These are phyloP conservation scores for Coelopa pilipes DNA, from an alignment of 2,888 invertebrate species.

Conservation along the genomic window DNA sequence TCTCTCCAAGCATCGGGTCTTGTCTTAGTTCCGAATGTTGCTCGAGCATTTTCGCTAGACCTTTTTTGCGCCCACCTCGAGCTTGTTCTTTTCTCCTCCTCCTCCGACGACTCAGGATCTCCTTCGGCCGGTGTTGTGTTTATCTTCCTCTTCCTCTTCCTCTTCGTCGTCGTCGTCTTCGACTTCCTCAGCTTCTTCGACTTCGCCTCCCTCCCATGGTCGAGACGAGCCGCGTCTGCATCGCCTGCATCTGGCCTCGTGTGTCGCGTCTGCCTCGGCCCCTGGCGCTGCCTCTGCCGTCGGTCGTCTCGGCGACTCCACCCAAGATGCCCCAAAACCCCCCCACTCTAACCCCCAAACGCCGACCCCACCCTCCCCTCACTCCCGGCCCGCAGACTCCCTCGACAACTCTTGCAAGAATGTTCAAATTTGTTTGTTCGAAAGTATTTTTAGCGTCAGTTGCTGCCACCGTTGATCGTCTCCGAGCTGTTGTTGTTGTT, in stretches of 20 bases:
- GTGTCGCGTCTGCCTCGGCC: neutral
- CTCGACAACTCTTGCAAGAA: neutral
- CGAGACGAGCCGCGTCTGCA: too few species aligned
- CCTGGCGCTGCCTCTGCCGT: neutral
- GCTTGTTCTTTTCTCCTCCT: too few species aligned
- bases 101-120: too few species aligned
- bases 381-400: neutral
- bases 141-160: too few species aligned
- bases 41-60: too few species aligned
- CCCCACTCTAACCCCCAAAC: neutral
- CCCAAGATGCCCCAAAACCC: neutral
- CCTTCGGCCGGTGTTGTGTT: too few species aligned
- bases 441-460: conserved; percentile 26
- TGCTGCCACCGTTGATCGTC: neutral
- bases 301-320: neutral
- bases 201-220: too few species aligned
- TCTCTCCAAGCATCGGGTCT: too few species aligned
- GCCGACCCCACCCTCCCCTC: neutral
- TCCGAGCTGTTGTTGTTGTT: neutral
- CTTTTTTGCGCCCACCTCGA: too few species aligned
- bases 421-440: neutral
- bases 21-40: too few species aligned
- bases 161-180: too few species aligned
- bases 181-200: too few species aligned
- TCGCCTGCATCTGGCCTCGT: neutral